Percentiles rank a stretch among this genome's conserved stretches.
phyloP scores from a whole-genome alignment of 2,113 vertebrate genomes.

The Gasterosteus aculeatus region DNA sequence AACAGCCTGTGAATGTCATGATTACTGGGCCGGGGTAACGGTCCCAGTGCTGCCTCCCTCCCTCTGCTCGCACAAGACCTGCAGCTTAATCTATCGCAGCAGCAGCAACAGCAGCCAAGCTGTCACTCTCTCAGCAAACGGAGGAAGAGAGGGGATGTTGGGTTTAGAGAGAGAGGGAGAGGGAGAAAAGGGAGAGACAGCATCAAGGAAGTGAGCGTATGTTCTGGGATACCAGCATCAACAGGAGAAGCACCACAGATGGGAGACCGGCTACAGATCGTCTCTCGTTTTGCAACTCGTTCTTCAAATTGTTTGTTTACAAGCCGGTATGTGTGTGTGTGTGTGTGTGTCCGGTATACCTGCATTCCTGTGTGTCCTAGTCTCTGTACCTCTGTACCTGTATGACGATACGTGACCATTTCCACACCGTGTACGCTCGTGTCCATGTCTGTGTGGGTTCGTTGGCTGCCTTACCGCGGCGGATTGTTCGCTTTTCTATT shows the following conservation, averaged over 20 bases:
- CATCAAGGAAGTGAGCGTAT: slow-evolving; percentile 49
- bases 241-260: slow-evolving; percentile 64
- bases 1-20: slow-evolving; percentile 67
- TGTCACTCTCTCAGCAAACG: slow-evolving; percentile 72
- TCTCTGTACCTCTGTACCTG: slow-evolving; percentile 6
- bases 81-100: slow-evolving; percentile 76
- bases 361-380: slow-evolving; percentile 47
- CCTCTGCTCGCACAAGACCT: slow-evolving; percentile 66
- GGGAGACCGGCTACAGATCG: slow-evolving; percentile 52
- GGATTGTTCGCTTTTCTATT: slow-evolving; percentile 42
- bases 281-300: slow-evolving; percentile 40
- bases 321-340: slow-evolving; percentile 49
- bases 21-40: slow-evolving; percentile 69
- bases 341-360: slow-evolving; percentile 35
- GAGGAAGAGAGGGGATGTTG: slow-evolving; percentile 61
- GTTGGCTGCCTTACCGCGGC: slow-evolving; percentile 32
- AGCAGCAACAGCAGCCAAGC: slow-evolving; percentile 68
- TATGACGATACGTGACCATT: slow-evolving; percentile 30
- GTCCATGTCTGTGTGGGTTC: slow-evolving; percentile 25
- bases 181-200: slow-evolving; percentile 8
- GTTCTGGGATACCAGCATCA: slow-evolving; percentile 54
- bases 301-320: slow-evolving; percentile 59
- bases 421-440: slow-evolving; percentile 11
- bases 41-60: slow-evolving; percentile 59
- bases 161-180: slow-evolving; percentile 31